phyloP scores from a whole-genome alignment of 2,113 vertebrate genomes.

The Neogobius melanostomus region DNA sequence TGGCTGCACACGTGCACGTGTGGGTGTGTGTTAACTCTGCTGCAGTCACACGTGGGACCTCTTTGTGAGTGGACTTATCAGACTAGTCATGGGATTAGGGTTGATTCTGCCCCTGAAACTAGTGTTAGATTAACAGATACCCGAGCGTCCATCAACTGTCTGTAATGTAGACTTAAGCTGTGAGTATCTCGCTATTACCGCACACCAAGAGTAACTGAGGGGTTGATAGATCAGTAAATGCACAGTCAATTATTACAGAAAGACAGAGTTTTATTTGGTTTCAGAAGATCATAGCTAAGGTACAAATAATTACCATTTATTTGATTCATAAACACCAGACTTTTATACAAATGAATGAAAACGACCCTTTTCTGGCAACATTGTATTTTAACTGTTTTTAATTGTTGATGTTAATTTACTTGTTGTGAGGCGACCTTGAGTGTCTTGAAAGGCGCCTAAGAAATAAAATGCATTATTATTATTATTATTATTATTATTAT shows the following conservation, averaged over 20 bases:
- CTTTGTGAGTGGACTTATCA: slow-evolving; percentile 69
- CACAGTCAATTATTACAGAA: not conserved
- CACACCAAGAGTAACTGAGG: slow-evolving; percentile 8
- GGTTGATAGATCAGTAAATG: slow-evolving; percentile 22
- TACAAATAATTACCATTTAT: not conserved
- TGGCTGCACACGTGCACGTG: slow-evolving; percentile 33
- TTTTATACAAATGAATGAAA: not conserved
- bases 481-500: too few relatives aligned
- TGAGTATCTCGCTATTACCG: slow-evolving; percentile 44
- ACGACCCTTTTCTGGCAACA: too few relatives aligned
- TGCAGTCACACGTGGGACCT: slow-evolving; percentile 48
- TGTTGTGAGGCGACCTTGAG: too few relatives aligned
- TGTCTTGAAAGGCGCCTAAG: too few relatives aligned
- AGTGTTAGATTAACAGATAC: slow-evolving; percentile 79
- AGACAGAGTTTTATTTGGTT: too few relatives aligned
- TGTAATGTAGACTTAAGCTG: slow-evolving; percentile 76
- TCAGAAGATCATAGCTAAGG: not conserved
- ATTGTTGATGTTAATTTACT: too few relatives aligned
- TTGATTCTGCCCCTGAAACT: slow-evolving; percentile 74
- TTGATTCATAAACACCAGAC: not conserved
- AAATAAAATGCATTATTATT: too few relatives aligned
- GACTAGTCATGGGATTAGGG: slow-evolving; percentile 77
- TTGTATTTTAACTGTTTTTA: too few relatives aligned
- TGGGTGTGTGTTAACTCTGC: slow-evolving; percentile 40
- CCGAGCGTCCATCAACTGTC: slow-evolving; percentile 68